Percentiles rank a stretch among this genome's conserved stretches.
Conservation (phyloP, 2,113 vertebrate species). For the Leiothrix lutea region DNA sequence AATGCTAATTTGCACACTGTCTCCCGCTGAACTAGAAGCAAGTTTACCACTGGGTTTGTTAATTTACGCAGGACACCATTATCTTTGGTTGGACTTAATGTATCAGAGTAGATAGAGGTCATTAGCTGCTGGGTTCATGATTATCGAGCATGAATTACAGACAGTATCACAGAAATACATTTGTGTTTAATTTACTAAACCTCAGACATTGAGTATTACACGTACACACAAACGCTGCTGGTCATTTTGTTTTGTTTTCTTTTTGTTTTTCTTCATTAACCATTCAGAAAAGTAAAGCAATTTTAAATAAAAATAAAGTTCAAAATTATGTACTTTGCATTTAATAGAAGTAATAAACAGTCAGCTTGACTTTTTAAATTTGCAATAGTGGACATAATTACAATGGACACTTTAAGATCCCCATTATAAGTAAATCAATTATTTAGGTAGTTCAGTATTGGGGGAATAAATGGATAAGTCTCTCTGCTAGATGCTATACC, state of each 20-base stretch:
- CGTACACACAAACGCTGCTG: neutral
- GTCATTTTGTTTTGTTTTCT: neutral
- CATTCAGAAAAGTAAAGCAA: slow-evolving; percentile 12
- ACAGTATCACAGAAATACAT: slow-evolving; percentile 76
- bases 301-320: slow-evolving; percentile 54
- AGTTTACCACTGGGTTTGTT: slow-evolving; percentile 98
- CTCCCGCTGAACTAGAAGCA: slow-evolving; percentile 90
- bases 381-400: slow-evolving; percentile 34
- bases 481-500: neutral
- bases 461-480: neutral
- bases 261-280: slow-evolving; percentile 2
- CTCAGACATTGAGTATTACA: neutral
- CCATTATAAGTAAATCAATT: neutral
- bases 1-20: slow-evolving; percentile 95
- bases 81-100: slow-evolving; percentile 82
- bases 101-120: slow-evolving; percentile 85
- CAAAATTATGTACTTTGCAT: neutral
- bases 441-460: neutral
- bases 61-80: slow-evolving; percentile 96
- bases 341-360: neutral
- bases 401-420: neutral
- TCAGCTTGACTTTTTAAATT: slow-evolving; percentile 19
- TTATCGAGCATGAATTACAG: slow-evolving; percentile 78
- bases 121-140: slow-evolving; percentile 84
- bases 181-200: slow-evolving; percentile 71